A percentile compares a stretch with the other conserved stretches of the same genome.
phyloP scores from a whole-genome alignment of 2,888 invertebrate species.

The Amiota communis region DNA sequence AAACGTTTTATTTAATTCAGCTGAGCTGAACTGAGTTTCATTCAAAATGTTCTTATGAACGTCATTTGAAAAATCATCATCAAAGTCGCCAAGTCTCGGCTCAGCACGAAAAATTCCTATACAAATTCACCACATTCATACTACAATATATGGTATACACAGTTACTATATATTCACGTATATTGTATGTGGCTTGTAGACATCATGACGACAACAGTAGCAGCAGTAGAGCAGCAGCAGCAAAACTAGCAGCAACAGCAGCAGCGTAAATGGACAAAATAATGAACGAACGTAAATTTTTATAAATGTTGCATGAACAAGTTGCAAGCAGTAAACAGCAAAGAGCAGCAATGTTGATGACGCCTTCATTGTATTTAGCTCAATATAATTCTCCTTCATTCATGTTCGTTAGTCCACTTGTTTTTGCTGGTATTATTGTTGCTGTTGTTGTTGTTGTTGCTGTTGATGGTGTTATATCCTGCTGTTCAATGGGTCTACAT shows the following conservation, averaged over 20 bases:
- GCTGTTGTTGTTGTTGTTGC: constrained; percentile 3
- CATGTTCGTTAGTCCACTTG: constrained; percentile 56
- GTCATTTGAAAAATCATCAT: too few species aligned
- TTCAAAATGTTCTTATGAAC: too few species aligned
- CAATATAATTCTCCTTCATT: constrained; percentile 62
- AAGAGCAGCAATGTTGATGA: constrained; percentile 46
- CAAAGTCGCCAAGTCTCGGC: too few species aligned
- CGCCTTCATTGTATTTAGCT: constrained; percentile 33
- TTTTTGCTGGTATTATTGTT: not conserved
- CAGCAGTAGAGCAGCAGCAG: constrained; percentile 28
- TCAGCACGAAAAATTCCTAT: too few species aligned
- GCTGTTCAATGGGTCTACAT: constrained; percentile 8
- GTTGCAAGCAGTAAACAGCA: constrained; percentile 20
- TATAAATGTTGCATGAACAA: constrained; percentile 29
- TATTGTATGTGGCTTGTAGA: constrained; percentile 53
- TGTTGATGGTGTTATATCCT: not conserved
- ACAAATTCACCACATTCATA: too few species aligned
- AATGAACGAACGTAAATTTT: constrained; percentile 7
- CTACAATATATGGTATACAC: too few species aligned
- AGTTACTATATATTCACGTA: constrained; percentile 6
- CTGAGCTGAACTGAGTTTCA: too few species aligned
- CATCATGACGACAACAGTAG: constrained; percentile 58
- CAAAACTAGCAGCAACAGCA: not conserved
- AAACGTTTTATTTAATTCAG: too few species aligned
- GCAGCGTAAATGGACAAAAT: not conserved